These are phyloP conservation scores for Mionectes macconnelli DNA, from an alignment of 2,113 vertebrate genomes.

Conservation along the genomic window DNA sequence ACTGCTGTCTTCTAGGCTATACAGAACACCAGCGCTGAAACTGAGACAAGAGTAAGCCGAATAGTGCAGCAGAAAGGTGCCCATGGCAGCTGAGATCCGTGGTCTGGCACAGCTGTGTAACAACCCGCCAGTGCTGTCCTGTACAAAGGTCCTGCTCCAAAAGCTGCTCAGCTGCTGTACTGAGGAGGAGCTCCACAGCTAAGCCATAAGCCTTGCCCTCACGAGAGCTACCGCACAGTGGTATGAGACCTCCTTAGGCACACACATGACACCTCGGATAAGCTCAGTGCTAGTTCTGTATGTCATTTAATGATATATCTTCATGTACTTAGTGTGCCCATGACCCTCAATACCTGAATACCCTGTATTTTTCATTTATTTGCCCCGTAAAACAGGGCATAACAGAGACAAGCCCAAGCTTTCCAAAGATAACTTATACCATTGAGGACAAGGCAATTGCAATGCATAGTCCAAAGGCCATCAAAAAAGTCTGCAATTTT, in stretches of 20 bases:
- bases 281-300: not conserved
- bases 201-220: not conserved
- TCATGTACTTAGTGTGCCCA: not conserved
- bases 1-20: not conserved
- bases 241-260: not conserved
- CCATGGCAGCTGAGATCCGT: rapidly evolving
- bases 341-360: not conserved
- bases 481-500: not conserved
- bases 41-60: rapidly evolving
- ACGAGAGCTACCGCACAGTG: not conserved
- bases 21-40: not conserved
- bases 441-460: not conserved
- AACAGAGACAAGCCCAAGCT: not conserved
- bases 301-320: not conserved
- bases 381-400: not conserved
- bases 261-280: not conserved
- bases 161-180: not conserved
- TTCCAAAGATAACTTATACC: not conserved
- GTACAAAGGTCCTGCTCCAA: not conserved
- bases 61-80: rapidly evolving
- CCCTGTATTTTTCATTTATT: not conserved
- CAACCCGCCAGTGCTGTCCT: rapidly evolving
- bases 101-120: not conserved
- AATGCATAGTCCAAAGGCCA: not conserved
- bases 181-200: not conserved